Percentiles rank a stretch among this genome's conserved stretches.
These are phyloP conservation scores for Callorhinus ursinus DNA, from an alignment of 2,113 vertebrate species.

Conservation along the genomic window DNA sequence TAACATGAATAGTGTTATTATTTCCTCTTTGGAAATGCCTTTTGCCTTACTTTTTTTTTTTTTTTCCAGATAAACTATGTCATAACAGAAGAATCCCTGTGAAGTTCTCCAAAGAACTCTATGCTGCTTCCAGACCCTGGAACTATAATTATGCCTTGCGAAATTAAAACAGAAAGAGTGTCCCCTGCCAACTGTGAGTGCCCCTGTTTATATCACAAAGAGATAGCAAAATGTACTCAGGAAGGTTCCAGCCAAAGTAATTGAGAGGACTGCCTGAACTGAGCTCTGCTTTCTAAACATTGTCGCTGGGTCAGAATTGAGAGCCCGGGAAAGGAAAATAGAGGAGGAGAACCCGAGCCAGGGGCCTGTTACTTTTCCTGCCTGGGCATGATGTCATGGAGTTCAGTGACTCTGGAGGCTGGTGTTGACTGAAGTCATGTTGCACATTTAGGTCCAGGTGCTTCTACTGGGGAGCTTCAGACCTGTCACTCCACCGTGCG, in stretches of 20 bases:
- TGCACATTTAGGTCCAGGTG: background rate
- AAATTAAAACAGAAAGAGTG: constrained; percentile 71
- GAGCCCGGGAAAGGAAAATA: background rate
- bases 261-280: constrained; percentile 67
- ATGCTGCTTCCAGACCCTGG: constrained; percentile 55
- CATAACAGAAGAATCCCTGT: constrained; percentile 70
- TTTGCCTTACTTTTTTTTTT: constrained; percentile 21
- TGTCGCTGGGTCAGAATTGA: constrained; percentile 50
- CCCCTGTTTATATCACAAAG: constrained; percentile 71
- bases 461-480: background rate
- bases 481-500: background rate
- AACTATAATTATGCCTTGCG: constrained; percentile 49
- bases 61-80: background rate
- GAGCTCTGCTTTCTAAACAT: constrained; percentile 57
- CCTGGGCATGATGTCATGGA: constrained; percentile 34
- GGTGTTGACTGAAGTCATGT: constrained; percentile 3
- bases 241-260: constrained; percentile 48
- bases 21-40: constrained; percentile 75
- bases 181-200: constrained; percentile 62
- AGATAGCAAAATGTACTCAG: constrained; percentile 30
- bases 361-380: constrained; percentile 36
- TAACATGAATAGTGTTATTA: constrained; percentile 55
- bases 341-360: background rate
- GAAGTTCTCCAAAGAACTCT: constrained; percentile 67
- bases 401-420: constrained; percentile 33